These are phyloP conservation scores for Sorex araneus DNA, from an alignment of 2,113 vertebrate genomes.

Conservation along the genomic window DNA sequence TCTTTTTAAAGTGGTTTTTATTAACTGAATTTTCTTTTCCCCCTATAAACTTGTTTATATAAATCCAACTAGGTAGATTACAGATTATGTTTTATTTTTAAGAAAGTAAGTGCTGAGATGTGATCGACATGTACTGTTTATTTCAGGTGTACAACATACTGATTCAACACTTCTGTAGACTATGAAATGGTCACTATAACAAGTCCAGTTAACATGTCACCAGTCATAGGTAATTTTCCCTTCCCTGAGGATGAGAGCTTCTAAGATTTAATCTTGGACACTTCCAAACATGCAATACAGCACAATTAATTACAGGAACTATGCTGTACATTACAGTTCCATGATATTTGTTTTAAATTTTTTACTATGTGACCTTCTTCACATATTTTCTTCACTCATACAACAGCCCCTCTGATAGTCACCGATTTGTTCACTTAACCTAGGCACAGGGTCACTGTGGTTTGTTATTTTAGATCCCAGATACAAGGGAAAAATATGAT, in stretches of 20 bases:
- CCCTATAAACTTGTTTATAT: background rate
- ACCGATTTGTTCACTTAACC: background rate
- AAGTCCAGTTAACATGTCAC: background rate
- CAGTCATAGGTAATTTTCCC: background rate
- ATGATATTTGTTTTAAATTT: background rate
- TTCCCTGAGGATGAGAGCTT: background rate
- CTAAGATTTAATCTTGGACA: background rate
- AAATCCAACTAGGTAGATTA: background rate
- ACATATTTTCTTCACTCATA: background rate
- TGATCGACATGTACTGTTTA: background rate
- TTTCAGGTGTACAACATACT: background rate
- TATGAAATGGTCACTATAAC: background rate
- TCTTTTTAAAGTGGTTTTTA: slow-evolving; percentile 3
- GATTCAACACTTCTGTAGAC: background rate
- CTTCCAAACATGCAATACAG: background rate
- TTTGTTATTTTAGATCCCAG: background rate
- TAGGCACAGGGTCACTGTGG: background rate
- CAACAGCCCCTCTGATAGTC: background rate
- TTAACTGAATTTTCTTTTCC: slow-evolving; percentile 16
- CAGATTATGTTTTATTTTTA: background rate
- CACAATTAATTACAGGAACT: background rate
- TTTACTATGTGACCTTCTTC: background rate
- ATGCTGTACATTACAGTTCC: background rate
- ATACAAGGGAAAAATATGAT: background rate
- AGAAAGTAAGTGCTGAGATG: background rate